Evolutionary conservation across 1,140 invertebrate genomes (phyloP).

Genomic region (Trachelipus rathkii): DNA sequence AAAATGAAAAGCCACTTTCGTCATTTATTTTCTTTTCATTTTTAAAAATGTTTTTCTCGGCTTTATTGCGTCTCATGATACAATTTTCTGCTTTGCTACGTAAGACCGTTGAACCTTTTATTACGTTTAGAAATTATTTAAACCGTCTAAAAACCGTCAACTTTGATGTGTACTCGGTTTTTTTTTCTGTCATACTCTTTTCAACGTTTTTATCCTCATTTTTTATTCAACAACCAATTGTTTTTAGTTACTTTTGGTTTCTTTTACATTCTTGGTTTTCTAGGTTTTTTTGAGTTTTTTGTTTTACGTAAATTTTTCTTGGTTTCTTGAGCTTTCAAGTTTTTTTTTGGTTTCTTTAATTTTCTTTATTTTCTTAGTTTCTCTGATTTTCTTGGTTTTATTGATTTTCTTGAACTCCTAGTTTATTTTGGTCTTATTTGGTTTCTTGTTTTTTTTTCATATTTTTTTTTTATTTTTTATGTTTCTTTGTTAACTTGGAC

Average conservation of each 20-base stretch:
- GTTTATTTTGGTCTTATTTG: too few species aligned
- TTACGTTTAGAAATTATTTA: background rate
- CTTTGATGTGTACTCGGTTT: background rate
- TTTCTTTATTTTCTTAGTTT: too few species aligned
- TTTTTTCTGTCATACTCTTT: background rate
- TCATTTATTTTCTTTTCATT: background rate
- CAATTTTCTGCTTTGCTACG: conserved; percentile 1
- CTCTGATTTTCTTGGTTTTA: too few species aligned
- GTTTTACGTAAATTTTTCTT: background rate
- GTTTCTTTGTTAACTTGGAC: too few species aligned
- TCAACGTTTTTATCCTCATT: background rate
- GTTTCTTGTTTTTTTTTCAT: too few species aligned
- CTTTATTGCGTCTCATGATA: conserved; percentile 3
- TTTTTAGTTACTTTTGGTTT: background rate
- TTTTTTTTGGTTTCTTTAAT: too few species aligned
- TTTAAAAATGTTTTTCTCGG: background rate
- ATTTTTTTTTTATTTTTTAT: too few species aligned
- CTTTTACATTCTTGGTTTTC: background rate
- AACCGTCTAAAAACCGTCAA: background rate
- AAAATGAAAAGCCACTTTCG: too few species aligned
- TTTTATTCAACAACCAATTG: background rate
- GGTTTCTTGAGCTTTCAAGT: background rate
- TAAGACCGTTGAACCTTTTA: background rate
- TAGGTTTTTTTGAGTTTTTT: background rate
- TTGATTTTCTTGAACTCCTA: too few species aligned